A percentile compares a stretch with the other conserved stretches of the same genome.
Evolutionary conservation across 2,888 invertebrate genomes (phyloP).

Genomic region (Ophion costatus): DNA sequence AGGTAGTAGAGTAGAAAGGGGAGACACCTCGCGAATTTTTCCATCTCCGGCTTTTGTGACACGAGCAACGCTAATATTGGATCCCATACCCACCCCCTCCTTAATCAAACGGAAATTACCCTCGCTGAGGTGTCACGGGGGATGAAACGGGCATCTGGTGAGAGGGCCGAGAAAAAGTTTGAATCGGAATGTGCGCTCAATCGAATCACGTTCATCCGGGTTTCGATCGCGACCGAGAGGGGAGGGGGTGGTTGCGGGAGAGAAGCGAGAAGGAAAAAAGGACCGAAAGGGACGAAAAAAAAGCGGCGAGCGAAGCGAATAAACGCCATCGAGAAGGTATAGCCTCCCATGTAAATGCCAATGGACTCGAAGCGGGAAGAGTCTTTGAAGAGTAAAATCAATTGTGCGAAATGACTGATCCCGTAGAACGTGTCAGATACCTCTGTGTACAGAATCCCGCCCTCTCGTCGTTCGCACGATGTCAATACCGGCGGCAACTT

Average conservation of each 20-base stretch:
- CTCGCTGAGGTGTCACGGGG: constrained; percentile 60
- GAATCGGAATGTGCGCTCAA: constrained; percentile 81
- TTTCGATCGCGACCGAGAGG: constrained; percentile 37
- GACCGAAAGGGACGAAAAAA: constrained; percentile 9
- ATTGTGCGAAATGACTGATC: constrained; percentile 64
- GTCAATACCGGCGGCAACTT: constrained; percentile 44
- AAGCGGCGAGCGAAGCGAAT: constrained; percentile 4
- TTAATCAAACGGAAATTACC: constrained; percentile 64
- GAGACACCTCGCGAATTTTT: constrained; percentile 52
- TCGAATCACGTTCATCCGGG: constrained; percentile 80
- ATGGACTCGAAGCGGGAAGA: constrained; percentile 42
- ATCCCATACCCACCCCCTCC: constrained; percentile 68
- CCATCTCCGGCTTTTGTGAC: constrained; percentile 66
- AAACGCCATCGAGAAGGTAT: constrained; percentile 48
- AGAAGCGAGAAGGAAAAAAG: constrained; percentile 22
- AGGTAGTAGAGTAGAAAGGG: constrained; percentile 24
- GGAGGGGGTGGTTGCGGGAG: constrained; percentile 23
- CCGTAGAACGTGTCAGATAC: constrained; percentile 46
- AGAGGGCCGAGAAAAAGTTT: constrained; percentile 77
- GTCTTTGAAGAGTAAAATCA: constrained; percentile 63
- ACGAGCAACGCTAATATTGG: constrained; percentile 75
- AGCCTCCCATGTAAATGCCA: constrained; percentile 58
- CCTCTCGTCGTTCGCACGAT: not conserved
- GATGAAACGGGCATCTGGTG: constrained; percentile 54
- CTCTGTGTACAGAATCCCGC: constrained; percentile 23